Percentiles rank a stretch among this genome's conserved stretches.
Evolutionary conservation across 2,113 vertebrate genomes (phyloP).

Genomic region (Oxyura jamaicensis): DNA sequence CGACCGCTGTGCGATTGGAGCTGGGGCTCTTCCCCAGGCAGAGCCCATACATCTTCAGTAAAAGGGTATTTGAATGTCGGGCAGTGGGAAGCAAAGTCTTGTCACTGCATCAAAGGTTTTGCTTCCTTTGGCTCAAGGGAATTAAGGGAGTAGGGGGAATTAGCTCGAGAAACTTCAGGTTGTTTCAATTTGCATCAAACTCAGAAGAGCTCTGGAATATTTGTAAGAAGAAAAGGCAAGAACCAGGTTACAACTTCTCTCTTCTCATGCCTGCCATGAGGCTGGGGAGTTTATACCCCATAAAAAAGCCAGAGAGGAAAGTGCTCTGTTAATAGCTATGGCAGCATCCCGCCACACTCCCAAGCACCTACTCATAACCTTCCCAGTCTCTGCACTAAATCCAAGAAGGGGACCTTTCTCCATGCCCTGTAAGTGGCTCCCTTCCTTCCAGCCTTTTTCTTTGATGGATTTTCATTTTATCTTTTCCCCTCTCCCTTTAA

Average conservation of each 20-base stretch:
- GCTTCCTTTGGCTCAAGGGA: neutral
- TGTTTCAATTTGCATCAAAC: neutral
- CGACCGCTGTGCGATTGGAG: neutral
- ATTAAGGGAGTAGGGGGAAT: neutral
- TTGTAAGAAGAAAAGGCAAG: neutral
- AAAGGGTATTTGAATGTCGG: constrained; percentile 17
- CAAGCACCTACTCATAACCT: neutral
- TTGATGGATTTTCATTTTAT: neutral
- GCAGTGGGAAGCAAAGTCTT: neutral
- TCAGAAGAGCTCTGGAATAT: neutral
- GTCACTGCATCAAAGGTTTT: constrained; percentile 12
- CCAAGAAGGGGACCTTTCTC: neutral
- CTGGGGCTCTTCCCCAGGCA: neutral
- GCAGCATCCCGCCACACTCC: neutral
- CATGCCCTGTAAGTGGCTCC: neutral
- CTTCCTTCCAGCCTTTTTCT: neutral
- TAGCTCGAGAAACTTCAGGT: neutral
- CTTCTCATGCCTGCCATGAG: neutral
- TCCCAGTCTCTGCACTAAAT: neutral
- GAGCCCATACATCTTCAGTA: neutral
- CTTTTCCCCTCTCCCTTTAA: neutral
- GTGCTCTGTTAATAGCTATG: neutral
- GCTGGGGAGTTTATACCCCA: neutral
- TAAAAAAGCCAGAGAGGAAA: neutral
- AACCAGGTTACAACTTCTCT: neutral